Base-by-base conservation (phyloP, 2,797 vertebrate species). In the Netta rufina region DNA sequence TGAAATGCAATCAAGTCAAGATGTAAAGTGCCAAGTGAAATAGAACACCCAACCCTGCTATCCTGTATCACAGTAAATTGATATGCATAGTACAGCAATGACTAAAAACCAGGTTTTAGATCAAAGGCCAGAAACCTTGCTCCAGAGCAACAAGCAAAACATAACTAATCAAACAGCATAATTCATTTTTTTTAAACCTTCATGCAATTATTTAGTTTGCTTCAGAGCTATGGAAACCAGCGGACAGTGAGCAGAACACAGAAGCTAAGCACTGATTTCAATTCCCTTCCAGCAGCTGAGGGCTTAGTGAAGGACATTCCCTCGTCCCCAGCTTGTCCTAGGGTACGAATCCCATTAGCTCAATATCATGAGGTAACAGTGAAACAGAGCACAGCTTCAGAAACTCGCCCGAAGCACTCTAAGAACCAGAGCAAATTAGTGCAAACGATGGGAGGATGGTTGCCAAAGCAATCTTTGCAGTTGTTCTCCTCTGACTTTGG, bases 391-490 rank as follows among this genome's bases (percentile, higher is more conserved):
- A 27, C 2, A 51, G 71, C 51, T 32, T 13, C 71, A 56, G 77
- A 28, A 70, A 25, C 6, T 0, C n/a, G 14, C 84, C 32, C 41
- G 38, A 21, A 64, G 22, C 13, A 0, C 56, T 12, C 8, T 8
- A 33, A 81, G 74, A 43, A 30, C 7, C 85, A 87, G n/a, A 89
- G 78, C 36, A 80, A 36, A 82, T 8, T 8, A 51, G 64, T 3
- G 8, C 39, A 47, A 71, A 2, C 0, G 6, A 82, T 36, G 43
- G 53, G 39, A 62, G 64, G 32, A 21, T 0, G 11, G 45, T 14
- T 47, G 51, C 70, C 91, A 92, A 71, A 76, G 58, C 60, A 33
- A n/a, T 13, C 62, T 32, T 30, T 24, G 76, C 71, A 49, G 54
- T 25, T 41, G 22, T 11, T 54, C 61, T 27, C 17, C 12, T n/a